phyloP scores from a whole-genome alignment of 2,113 vertebrate species.

The Pungitius pungitius region DNA sequence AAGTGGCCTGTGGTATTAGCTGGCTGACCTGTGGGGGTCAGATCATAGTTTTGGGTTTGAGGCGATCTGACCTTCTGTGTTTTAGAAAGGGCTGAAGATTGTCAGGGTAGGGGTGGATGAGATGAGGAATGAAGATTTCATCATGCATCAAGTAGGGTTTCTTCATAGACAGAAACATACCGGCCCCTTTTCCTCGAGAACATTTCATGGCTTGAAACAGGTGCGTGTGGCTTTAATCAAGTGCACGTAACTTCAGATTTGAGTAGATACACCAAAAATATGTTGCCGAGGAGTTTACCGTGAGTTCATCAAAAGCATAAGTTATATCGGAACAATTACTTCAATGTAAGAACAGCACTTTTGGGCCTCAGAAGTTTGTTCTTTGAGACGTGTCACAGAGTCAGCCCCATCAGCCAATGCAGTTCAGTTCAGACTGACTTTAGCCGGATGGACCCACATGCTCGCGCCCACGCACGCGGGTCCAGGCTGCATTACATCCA shows the following conservation, averaged over 20 bases:
- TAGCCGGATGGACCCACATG: conserved; percentile 52
- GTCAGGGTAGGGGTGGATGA: conserved; percentile 1
- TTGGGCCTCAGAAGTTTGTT: conserved; percentile 19
- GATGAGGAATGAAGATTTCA: conserved; percentile 41
- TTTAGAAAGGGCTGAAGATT: conserved; percentile 25
- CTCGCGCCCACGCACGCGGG: conserved; percentile 32
- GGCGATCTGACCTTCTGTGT: conserved; percentile 54
- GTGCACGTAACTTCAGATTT: neutral
- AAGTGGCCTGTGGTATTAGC: conserved; percentile 48
- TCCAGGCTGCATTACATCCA: conserved; percentile 47
- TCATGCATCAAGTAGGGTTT: conserved; percentile 14
- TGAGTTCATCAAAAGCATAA: neutral
- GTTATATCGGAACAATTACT: neutral
- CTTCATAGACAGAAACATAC: neutral
- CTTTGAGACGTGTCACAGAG: conserved; percentile 42
- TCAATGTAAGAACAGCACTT: neutral
- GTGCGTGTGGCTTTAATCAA: neutral
- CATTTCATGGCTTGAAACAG: neutral
- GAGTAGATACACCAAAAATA: neutral
- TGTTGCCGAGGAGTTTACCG: neutral
- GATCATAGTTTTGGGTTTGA: conserved; percentile 51
- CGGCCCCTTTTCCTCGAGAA: neutral
- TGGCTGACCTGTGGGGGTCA: conserved; percentile 58
- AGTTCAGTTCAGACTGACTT: conserved; percentile 48
- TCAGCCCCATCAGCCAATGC: conserved; percentile 41